phyloP scores from a whole-genome alignment of 2,888 invertebrate species.

The Macaria notata region DNA sequence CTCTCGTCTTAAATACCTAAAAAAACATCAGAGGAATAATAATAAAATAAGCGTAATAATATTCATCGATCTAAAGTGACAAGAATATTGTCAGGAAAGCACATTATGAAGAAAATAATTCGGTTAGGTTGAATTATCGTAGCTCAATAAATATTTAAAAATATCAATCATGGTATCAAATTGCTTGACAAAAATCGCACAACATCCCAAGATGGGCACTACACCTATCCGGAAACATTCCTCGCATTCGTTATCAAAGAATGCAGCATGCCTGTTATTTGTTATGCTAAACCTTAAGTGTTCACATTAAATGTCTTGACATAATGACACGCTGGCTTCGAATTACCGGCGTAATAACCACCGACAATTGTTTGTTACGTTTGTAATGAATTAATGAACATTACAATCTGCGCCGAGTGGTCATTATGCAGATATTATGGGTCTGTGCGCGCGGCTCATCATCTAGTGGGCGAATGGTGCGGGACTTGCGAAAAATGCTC shows the following conservation, averaged over 20 bases:
- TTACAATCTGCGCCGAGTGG: constrained; percentile 44
- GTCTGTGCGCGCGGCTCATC: constrained; percentile 33
- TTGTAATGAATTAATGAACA: constrained; percentile 64
- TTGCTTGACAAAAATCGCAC: no score
- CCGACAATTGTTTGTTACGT: constrained; percentile 62
- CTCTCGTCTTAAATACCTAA: no score
- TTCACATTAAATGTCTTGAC: constrained; percentile 54
- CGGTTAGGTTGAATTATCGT: background rate
- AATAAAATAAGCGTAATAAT: no score
- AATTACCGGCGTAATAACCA: constrained; percentile 63
- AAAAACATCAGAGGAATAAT: no score
- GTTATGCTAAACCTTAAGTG: constrained; percentile 67
- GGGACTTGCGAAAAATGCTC: background rate
- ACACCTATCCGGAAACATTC: constrained; percentile 39
- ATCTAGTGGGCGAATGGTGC: constrained; percentile 11
- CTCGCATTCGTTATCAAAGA: constrained; percentile 47
- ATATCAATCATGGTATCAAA: no score
- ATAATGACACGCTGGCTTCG: constrained; percentile 64
- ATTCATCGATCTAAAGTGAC: no score
- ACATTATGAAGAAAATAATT: no score
- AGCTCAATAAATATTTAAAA: no score
- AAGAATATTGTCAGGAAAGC: no score
- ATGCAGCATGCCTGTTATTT: constrained; percentile 69
- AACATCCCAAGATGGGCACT: constrained; percentile 11
- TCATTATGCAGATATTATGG: constrained; percentile 61